phyloP scores from a whole-genome alignment of 2,888 invertebrate genomes.

The Deroplatys truncata region DNA sequence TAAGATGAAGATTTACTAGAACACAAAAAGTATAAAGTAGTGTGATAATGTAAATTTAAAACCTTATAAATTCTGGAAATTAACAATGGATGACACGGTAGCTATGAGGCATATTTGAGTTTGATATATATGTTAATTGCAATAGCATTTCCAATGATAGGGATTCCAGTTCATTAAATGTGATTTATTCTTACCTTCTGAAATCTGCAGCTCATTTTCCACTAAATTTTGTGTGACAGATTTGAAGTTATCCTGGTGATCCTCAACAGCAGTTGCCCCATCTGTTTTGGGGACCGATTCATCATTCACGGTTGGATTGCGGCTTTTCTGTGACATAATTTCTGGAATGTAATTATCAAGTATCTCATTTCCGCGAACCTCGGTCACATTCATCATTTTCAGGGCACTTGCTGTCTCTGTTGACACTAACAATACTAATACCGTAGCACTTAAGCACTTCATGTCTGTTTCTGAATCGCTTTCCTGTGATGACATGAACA shows the following conservation, averaged over 20 bases:
- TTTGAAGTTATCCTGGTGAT: not conserved
- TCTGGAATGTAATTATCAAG: not conserved
- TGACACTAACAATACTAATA: not conserved
- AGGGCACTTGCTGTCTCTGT: not conserved
- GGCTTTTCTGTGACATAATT: not conserved
- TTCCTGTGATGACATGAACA: not conserved
- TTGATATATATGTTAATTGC: too few species aligned
- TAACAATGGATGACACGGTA: too few species aligned
- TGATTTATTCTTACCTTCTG: not conserved
- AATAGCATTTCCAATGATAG: too few species aligned
- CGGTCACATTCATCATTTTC: not conserved
- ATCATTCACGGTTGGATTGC: not conserved
- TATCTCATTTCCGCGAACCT: not conserved
- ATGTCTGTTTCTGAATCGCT: not conserved
- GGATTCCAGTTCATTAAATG: not conserved
- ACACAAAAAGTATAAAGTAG: too few species aligned
- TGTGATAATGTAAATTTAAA: too few species aligned
- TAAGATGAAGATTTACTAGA: too few species aligned
- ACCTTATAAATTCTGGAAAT: too few species aligned
- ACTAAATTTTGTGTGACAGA: not conserved
- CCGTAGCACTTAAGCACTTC: not conserved
- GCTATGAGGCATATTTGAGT: too few species aligned
- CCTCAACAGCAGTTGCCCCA: not conserved
- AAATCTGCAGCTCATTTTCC: not conserved
- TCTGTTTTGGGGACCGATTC: not conserved